Percentiles rank a stretch among this genome's conserved stretches.
Evolutionary conservation across 2,797 vertebrate species (phyloP).

Genomic region (Clarias platycephalus): DNA sequence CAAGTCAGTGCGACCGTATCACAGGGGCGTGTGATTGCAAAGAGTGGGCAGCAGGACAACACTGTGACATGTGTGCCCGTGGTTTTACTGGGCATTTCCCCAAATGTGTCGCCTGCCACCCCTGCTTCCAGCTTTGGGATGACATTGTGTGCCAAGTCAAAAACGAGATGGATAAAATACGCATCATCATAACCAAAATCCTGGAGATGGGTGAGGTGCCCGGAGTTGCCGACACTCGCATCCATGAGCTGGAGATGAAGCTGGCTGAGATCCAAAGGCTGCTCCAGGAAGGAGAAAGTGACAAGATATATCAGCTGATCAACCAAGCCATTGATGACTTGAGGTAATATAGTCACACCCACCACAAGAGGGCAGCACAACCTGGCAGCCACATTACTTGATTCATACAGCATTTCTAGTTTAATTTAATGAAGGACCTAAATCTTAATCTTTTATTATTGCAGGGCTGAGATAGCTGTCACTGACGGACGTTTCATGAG

Average conservation of each 20-base stretch:
- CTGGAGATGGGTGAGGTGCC: conserved; percentile 63
- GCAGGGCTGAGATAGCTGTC: conserved; percentile 78
- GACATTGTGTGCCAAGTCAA: conserved; percentile 65
- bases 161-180: conserved; percentile 67
- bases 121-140: conserved; percentile 85
- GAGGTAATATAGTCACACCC: conserved; percentile 69
- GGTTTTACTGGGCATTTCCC: conserved; percentile 82
- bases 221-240: conserved; percentile 56
- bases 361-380: conserved; percentile 2
- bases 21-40: conserved; percentile 78
- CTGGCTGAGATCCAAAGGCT: conserved; percentile 69
- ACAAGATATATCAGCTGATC: conserved; percentile 68
- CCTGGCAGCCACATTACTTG: background rate
- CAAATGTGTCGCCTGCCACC: conserved; percentile 76
- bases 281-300: conserved; percentile 60
- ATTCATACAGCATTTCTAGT: background rate
- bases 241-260: conserved; percentile 73
- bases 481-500: conserved; percentile 78
- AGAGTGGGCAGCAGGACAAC: conserved; percentile 69
- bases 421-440: background rate
- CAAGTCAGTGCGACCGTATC: conserved; percentile 74
- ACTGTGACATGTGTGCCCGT: conserved; percentile 77
- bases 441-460: conserved; percentile 24
- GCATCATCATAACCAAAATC: conserved; percentile 62
- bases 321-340: conserved; percentile 72